Conservation (phyloP, 2,888 invertebrate genomes). For the Tillus elongatus region DNA sequence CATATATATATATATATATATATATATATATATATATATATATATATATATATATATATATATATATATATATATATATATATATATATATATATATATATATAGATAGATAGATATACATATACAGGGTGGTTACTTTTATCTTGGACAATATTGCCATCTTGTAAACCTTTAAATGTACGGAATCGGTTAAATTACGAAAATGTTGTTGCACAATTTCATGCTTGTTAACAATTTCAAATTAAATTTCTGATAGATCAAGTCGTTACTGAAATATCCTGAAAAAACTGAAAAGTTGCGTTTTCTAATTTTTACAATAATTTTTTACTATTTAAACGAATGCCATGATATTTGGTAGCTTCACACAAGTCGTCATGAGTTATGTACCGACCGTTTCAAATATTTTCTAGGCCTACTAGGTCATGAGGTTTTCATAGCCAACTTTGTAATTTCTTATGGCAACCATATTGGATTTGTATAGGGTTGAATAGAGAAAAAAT, state of each 20-base stretch:
- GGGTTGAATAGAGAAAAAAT: not conserved
- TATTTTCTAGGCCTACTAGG: conserved; percentile 1
- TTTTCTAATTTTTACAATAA: not conserved
- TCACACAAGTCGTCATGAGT: conserved; percentile 2
- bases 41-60: too few relatives aligned
- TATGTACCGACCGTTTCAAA: not conserved
- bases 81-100: too few relatives aligned
- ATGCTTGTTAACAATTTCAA: not conserved
- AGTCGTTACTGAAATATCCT: conserved; percentile 2
- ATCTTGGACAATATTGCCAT: not conserved
- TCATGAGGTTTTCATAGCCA: not conserved
- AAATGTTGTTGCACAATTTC: not conserved
- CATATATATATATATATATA: too few relatives aligned
- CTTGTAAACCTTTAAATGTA: not conserved
- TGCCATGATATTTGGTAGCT: not conserved
- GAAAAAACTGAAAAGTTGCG: conserved; percentile 2
- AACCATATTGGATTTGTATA: not conserved
- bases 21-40: too few relatives aligned
- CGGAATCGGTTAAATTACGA: conserved; percentile 1
- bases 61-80: too few relatives aligned
- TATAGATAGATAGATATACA: too few relatives aligned
- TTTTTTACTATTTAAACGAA: not conserved
- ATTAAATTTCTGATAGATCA: not conserved
- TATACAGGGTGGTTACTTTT: too few relatives aligned
- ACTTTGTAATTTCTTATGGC: conserved; percentile 1